Evolutionary conservation across 2,797 vertebrate genomes (phyloP).

Genomic region (Delichon dasypus): DNA sequence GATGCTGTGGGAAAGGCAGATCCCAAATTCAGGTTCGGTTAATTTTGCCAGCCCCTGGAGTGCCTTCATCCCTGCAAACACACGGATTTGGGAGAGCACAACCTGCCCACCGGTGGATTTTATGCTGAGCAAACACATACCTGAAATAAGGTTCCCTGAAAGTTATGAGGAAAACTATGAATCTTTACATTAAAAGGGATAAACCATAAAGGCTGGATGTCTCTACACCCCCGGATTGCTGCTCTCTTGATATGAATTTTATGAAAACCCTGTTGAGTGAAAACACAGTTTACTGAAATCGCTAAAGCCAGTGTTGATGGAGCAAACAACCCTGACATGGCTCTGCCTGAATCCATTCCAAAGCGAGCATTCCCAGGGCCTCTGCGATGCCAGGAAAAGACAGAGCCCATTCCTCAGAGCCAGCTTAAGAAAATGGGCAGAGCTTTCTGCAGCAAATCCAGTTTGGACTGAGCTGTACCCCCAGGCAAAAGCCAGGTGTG

Average conservation of each 20-base stretch:
- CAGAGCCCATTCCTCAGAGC: background rate
- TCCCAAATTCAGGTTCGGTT: background rate
- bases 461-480: background rate
- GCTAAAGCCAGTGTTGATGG: background rate
- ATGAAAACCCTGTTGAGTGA: constrained; percentile 23
- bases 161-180: background rate
- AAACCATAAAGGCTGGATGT: background rate
- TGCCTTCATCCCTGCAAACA: accelerated
- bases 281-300: constrained; percentile 19
- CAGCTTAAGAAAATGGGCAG: background rate
- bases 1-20: constrained; percentile 41
- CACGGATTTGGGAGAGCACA: accelerated
- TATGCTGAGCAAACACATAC: background rate
- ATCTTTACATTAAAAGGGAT: background rate
- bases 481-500: background rate
- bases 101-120: background rate
- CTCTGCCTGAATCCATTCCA: background rate
- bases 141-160: background rate
- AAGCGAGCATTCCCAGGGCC: background rate
- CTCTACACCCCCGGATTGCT: background rate
- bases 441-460: background rate
- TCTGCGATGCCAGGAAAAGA: accelerated
- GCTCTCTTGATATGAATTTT: background rate
- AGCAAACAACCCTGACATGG: background rate
- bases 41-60: background rate